Percentiles rank a stretch among this genome's conserved stretches.
These are phyloP conservation scores for Patiria pectinifera DNA, from an alignment of 53 echinoderm and acorn worm species.

Conservation along the genomic window DNA sequence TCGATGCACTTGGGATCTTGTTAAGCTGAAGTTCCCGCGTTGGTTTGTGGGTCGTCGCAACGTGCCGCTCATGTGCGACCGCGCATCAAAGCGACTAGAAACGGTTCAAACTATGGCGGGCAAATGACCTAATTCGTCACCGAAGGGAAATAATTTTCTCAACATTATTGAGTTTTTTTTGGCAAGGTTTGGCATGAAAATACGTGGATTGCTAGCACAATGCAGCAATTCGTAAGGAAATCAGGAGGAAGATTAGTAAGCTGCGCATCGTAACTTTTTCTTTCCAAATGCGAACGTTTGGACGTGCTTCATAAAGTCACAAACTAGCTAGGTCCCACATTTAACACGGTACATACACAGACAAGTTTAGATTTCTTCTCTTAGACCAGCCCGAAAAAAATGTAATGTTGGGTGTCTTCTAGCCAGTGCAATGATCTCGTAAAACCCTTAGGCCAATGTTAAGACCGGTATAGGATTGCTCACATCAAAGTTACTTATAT, in stretches of 20 bases:
- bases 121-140: not conserved
- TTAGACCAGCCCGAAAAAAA: too few relatives aligned
- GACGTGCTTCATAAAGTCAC: too few relatives aligned
- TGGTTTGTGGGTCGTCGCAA: not conserved
- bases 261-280: too few relatives aligned
- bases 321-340: too few relatives aligned
- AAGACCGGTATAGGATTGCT: too few relatives aligned
- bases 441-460: too few relatives aligned
- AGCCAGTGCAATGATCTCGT: too few relatives aligned
- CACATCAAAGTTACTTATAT: too few relatives aligned
- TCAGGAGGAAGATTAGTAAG: not conserved
- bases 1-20: conserved; percentile 20
- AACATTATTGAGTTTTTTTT: not conserved
- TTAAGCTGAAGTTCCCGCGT: conserved; percentile 50
- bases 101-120: not conserved
- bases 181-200: not conserved
- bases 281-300: too few relatives aligned
- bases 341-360: too few relatives aligned
- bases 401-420: too few relatives aligned
- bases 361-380: too few relatives aligned
- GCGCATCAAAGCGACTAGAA: not conserved
- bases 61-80: conserved; percentile 24
- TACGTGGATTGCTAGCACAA: not conserved
- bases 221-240: not conserved
- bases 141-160: not conserved